Conservation (phyloP, 2,888 invertebrate species). For the Drosophila demipolita region DNA sequence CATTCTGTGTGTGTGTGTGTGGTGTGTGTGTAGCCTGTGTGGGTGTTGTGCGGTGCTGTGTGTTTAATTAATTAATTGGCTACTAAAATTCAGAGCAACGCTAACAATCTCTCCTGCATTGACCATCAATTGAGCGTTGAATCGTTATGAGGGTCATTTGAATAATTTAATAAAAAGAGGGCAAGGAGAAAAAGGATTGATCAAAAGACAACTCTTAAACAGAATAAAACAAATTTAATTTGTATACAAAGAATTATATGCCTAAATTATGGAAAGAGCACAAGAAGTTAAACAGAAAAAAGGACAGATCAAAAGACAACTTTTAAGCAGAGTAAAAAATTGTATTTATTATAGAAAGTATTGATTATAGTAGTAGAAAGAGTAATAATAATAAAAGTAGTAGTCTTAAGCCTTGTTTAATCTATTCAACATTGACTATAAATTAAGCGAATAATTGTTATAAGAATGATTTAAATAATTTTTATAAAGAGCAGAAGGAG, state of each 20-base stretch:
- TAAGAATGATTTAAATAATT: no score
- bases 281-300: no score
- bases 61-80: conserved; percentile 78
- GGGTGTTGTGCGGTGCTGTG: conserved; percentile 42
- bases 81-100: conserved; percentile 41
- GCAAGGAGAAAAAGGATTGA: background rate
- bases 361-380: no score
- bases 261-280: no score
- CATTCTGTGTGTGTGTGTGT: conserved; percentile 36
- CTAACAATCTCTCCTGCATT: conserved; percentile 44
- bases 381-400: no score
- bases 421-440: no score
- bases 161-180: conserved; percentile 41
- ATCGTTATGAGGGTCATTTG: conserved; percentile 76
- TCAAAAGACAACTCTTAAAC: background rate
- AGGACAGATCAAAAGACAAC: no score
- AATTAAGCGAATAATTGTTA: no score
- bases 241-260: background rate
- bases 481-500: fast-evolving
- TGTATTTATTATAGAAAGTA: no score
- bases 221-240: background rate
- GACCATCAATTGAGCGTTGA: conserved; percentile 68
- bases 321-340: no score
- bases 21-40: conserved; percentile 23
- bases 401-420: background rate